Conservation (phyloP, 2,113 vertebrate species). For the Empidonax traillii region DNA sequence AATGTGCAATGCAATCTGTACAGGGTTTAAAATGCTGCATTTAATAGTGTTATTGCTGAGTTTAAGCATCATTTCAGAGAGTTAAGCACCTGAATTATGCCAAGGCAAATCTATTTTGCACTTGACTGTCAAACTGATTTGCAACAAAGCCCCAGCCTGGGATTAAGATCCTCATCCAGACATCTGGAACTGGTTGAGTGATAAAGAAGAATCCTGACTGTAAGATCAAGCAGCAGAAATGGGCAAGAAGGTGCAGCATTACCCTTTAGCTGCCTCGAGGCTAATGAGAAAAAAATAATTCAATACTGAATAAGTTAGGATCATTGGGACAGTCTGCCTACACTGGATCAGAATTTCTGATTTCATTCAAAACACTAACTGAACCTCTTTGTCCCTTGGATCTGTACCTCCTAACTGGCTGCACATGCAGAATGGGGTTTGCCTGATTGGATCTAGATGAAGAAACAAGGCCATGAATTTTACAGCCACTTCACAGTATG, state of each 20-base stretch:
- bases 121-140: constrained; percentile 16
- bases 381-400: neutral
- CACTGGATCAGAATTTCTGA: neutral
- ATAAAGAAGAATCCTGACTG: neutral
- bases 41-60: neutral
- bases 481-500: neutral
- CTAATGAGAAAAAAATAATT: neutral
- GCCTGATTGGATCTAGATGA: neutral
- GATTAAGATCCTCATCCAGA: constrained; percentile 7
- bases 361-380: neutral
- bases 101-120: neutral
- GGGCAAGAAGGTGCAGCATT: neutral
- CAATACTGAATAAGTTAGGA: neutral
- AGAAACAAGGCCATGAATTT: constrained; percentile 6
- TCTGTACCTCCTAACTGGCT: neutral
- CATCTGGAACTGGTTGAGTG: constrained; percentile 2
- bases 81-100: neutral
- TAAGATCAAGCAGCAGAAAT: constrained; percentile 8
- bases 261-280: neutral
- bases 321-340: neutral
- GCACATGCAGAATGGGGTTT: neutral
- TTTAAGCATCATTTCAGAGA: neutral
- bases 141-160: neutral
- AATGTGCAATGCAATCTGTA: neutral
- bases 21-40: neutral